phyloP scores from a whole-genome alignment of 2,797 vertebrate species.

The Champsocephalus esox region DNA sequence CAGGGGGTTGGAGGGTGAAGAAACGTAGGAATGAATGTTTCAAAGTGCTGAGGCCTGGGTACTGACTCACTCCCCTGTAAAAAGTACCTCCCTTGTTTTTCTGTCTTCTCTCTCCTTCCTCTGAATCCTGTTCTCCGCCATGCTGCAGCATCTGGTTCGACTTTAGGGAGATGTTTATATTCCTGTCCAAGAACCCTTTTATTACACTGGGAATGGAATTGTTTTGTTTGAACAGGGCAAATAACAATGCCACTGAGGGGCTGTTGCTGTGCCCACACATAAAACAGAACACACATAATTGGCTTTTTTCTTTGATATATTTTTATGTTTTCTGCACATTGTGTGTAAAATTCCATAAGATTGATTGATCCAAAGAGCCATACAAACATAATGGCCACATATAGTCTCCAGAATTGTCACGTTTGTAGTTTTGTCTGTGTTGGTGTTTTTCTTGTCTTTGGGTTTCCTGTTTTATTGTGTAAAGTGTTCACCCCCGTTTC shows the following conservation, averaged over 20 bases:
- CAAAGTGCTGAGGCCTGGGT: conserved; percentile 49
- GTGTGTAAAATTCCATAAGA: neutral
- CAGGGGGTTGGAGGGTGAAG: conserved; percentile 58
- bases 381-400: conserved; percentile 23
- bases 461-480: no score
- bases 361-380: conserved; percentile 2
- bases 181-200: conserved; percentile 83
- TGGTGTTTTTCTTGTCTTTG: no score
- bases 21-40: conserved; percentile 59
- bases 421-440: no score
- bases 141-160: conserved; percentile 87
- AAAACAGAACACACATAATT: conserved; percentile 10
- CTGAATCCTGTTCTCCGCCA: conserved; percentile 63
- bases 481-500: no score
- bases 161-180: conserved; percentile 86
- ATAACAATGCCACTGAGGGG: conserved; percentile 74
- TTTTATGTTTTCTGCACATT: neutral
- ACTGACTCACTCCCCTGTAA: conserved; percentile 83
- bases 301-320: conserved; percentile 6
- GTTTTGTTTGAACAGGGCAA: conserved; percentile 81
- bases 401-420: conserved; percentile 25
- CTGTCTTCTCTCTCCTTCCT: conserved; percentile 56
- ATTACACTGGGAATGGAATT: conserved; percentile 86
- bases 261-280: conserved; percentile 55
- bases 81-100: conserved; percentile 81